Evolutionary conservation across 2,797 vertebrate species (phyloP).

Genomic region (Diceros bicornis): DNA sequence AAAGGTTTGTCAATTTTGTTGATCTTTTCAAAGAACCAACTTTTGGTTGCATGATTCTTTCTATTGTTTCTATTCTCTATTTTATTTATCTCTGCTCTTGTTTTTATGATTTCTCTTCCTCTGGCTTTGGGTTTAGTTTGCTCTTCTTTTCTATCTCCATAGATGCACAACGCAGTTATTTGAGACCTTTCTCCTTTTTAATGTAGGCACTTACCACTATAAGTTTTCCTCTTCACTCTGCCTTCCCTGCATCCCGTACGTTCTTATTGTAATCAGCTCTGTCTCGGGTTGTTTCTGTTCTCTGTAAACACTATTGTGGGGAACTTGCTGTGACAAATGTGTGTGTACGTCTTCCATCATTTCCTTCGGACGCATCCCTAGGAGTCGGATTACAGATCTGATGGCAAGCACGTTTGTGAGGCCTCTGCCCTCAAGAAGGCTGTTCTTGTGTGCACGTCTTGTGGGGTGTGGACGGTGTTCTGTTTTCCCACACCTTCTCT

Average conservation of each 20-base stretch:
- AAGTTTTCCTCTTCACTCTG: accelerated
- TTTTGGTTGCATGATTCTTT: not conserved
- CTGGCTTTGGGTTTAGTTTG: not conserved
- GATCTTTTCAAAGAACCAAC: not conserved
- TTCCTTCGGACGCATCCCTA: accelerated
- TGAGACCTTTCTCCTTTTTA: not conserved
- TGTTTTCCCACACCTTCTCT: accelerated
- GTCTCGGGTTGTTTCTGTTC: not conserved
- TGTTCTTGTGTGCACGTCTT: accelerated
- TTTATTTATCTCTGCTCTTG: not conserved
- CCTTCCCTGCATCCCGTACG: accelerated
- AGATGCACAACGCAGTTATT: no score
- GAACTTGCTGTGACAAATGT: not conserved
- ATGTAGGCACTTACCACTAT: accelerated
- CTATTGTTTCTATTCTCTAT: no score
- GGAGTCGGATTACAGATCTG: accelerated
- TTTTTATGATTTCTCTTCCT: not conserved
- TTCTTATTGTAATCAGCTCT: not conserved
- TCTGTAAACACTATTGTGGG: not conserved
- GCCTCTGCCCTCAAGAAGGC: not conserved
- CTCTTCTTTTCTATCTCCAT: not conserved
- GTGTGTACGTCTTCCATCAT: accelerated
- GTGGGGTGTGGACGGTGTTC: accelerated
- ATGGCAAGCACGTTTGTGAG: no score
- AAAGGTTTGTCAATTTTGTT: not conserved